These are phyloP conservation scores for Drosophila buzzatii DNA, from an alignment of 2,888 invertebrate genomes.

Conservation along the genomic window DNA sequence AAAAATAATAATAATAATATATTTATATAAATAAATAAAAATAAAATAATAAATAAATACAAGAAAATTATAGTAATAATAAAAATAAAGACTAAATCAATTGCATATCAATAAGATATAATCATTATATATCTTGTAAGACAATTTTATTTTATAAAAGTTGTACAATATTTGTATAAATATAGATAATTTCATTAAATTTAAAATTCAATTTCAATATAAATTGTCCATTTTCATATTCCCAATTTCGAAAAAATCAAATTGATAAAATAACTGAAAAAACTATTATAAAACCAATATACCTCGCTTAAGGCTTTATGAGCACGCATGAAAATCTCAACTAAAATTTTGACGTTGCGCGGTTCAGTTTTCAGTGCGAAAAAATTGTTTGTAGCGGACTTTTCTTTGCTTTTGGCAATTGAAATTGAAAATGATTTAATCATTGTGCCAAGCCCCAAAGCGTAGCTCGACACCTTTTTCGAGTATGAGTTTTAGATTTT, in stretches of 20 bases:
- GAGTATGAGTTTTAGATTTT: constrained; percentile 16
- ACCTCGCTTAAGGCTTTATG: background rate
- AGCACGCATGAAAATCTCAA: background rate
- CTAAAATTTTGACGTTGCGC: constrained; percentile 16
- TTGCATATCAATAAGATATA: too few species aligned
- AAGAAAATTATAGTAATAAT: too few species aligned
- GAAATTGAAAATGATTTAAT: constrained; percentile 56
- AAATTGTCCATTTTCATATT: background rate
- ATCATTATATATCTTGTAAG: too few species aligned
- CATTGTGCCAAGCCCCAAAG: constrained; percentile 47
- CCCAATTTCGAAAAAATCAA: background rate
- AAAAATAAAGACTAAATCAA: too few species aligned
- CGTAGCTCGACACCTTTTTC: constrained; percentile 44
- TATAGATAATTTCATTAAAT: too few species aligned
- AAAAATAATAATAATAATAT: too few species aligned
- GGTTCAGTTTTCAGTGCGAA: constrained; percentile 10
- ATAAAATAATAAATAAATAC: too few species aligned
- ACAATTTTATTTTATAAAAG: too few species aligned
- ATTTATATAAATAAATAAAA: too few species aligned
- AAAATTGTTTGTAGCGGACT: constrained; percentile 10
- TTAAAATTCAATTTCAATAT: too few species aligned
- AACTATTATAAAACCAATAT: background rate
- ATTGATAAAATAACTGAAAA: background rate
- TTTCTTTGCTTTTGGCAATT: constrained; percentile 27
- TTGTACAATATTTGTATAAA: too few species aligned